Evolutionary conservation across 2,888 invertebrate genomes (phyloP).

Genomic region (Drosophila sordidula): DNA sequence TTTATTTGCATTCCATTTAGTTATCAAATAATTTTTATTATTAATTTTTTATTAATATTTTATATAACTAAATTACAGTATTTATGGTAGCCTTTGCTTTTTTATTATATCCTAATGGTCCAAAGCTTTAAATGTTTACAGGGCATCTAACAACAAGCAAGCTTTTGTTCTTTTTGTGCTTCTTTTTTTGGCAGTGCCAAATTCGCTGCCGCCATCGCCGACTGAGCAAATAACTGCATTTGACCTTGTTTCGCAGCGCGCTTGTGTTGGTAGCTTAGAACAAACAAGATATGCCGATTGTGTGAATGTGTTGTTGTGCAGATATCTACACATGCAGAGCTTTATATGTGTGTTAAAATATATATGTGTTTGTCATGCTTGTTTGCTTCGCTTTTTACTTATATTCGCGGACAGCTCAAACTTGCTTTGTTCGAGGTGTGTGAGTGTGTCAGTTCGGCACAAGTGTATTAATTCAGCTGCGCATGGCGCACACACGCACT

Average conservation of each 20-base stretch:
- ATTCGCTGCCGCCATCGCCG: conserved; percentile 34
- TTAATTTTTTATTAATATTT: too few species aligned
- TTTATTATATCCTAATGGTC: background rate
- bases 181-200: conserved; percentile 41
- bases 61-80: background rate
- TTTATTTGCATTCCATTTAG: too few species aligned
- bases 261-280: conserved; percentile 71
- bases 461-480: conserved; percentile 68
- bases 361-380: conserved; percentile 54
- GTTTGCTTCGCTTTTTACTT: conserved; percentile 69
- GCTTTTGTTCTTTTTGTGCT: conserved; percentile 10
- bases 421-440: conserved; percentile 26
- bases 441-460: conserved; percentile 45
- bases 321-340: conserved; percentile 4
- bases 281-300: conserved; percentile 71
- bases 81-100: too few species aligned
- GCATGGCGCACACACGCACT: conserved; percentile 39
- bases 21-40: too few species aligned
- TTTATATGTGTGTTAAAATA: conserved; percentile 15
- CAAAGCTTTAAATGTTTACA: background rate
- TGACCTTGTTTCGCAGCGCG: conserved; percentile 73
- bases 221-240: conserved; percentile 78
- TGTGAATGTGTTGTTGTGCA: conserved; percentile 25
- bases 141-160: conserved; percentile 16
- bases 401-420: conserved; percentile 51